Conservation (phyloP, 2,797 vertebrate genomes). For the Danio albolineatus region DNA sequence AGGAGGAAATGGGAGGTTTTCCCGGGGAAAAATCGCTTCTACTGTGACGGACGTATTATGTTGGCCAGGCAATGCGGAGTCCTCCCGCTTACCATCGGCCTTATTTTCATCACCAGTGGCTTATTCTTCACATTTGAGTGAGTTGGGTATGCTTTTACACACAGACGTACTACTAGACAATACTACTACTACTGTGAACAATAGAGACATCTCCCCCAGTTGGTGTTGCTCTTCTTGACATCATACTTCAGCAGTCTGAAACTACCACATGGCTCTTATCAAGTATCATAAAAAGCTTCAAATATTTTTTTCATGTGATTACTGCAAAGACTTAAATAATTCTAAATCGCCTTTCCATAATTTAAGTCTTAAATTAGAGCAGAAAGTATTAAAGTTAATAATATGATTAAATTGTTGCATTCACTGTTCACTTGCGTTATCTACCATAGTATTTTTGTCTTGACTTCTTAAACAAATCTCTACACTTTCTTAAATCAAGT, state of each 20-base stretch:
- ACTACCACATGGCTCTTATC: background rate
- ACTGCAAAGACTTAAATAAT: too few species aligned
- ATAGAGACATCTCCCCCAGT: slow-evolving; percentile 28
- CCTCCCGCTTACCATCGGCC: slow-evolving; percentile 90
- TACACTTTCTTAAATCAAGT: too few species aligned
- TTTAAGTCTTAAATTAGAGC: too few species aligned
- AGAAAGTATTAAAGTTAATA: too few species aligned
- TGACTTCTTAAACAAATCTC: too few species aligned
- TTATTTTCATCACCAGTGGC: slow-evolving; percentile 90
- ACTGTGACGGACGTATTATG: slow-evolving; percentile 91
- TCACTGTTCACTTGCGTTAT: too few species aligned
- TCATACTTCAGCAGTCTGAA: background rate
- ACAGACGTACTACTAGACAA: background rate
- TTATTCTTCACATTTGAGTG: slow-evolving; percentile 97
- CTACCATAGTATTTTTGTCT: too few species aligned
- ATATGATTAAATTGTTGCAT: too few species aligned
- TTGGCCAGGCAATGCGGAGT: slow-evolving; percentile 90
- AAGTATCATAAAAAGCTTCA: background rate
- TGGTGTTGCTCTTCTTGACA: slow-evolving; percentile 4
- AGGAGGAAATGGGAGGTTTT: slow-evolving; percentile 93
- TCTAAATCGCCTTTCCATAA: too few species aligned
- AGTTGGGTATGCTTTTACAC: slow-evolving; percentile 70
- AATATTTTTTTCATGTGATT: background rate
- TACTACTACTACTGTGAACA: slow-evolving; percentile 1
- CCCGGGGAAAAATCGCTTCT: slow-evolving; percentile 92